Evolutionary conservation across 2,113 vertebrate species (phyloP), one percentile per base, ranked within the genome.

Genomic region (Raja brachyura): DNA sequence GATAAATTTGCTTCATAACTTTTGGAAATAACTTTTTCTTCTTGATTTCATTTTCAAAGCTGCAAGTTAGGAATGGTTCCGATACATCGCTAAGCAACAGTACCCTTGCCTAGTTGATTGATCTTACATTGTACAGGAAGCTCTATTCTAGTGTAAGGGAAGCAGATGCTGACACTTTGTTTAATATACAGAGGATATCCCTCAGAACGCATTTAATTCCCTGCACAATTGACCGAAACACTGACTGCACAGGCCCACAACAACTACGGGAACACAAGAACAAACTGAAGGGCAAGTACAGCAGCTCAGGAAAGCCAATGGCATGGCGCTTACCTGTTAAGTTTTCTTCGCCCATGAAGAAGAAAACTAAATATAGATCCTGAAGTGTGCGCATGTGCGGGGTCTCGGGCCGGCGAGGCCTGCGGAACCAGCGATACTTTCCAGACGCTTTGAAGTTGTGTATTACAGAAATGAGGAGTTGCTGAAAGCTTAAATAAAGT

Each of bases 151-250:
- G 66, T 48, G 90, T 73, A 92, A 73, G 90, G 90, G 90, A 92
- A 92, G 39, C 90, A 92, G 90, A 68, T 92, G 90, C 66, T 92
- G 90, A 92, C 20, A 73, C 90, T 83, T 83, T 92, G 90, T 92
- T 92, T 54, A 92, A 73, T 74, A 74, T 92, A 92, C 68, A 92
- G 66, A 92, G 90, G 90, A 92, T 73, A 92, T 73, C 90, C 90
- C 68, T 92, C 68, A 48, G 68, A 92, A 33, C 66, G 25, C 68
- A 74, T 92, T 28, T 73, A 74, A 73, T 68, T 92, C 88, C 73
- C 18, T 73, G 63, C 66, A 92, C 33, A 74, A 68, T 54, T 73
- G 73, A 70, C 9, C 22, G 88, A 70, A 90, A 70, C 63, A 70
- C 63, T 25, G 18, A 92, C 66, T 92, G 39, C 61, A 39, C 90